Percentiles rank a stretch among this genome's conserved stretches.
Evolutionary conservation across 2,888 invertebrate genomes (phyloP).

Genomic region (Apodemia hepburni): DNA sequence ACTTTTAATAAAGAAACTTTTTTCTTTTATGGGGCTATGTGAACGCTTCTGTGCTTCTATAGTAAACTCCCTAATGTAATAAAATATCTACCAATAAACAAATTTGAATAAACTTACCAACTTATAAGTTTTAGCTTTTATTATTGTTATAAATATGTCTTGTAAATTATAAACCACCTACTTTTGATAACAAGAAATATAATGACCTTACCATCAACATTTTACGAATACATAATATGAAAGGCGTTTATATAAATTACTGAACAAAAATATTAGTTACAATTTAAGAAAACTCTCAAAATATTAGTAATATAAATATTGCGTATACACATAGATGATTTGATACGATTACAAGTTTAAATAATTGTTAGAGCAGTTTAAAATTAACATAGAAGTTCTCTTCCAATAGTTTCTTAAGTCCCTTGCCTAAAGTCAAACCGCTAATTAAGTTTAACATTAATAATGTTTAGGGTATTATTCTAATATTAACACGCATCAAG

Average conservation of each 20-base stretch:
- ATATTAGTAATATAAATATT: neutral
- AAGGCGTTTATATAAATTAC: neutral
- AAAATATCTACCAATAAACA: too few relatives aligned
- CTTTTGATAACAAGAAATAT: neutral
- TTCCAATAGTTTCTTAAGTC: constrained; percentile 10
- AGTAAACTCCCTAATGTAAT: too few relatives aligned
- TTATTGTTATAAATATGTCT: too few relatives aligned
- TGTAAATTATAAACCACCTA: too few relatives aligned
- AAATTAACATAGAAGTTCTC: constrained; percentile 9
- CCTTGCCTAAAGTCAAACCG: constrained; percentile 19
- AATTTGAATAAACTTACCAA: too few relatives aligned
- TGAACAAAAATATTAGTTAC: neutral
- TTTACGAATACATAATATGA: too few relatives aligned
- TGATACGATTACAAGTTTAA: constrained; percentile 9
- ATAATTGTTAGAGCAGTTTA: constrained; percentile 6
- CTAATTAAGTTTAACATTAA: constrained; percentile 18
- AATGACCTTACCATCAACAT: neutral
- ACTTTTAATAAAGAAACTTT: too few relatives aligned
- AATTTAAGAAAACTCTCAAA: neutral
- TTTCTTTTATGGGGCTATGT: too few relatives aligned
- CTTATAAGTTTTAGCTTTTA: too few relatives aligned
- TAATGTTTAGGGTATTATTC: constrained; percentile 16
- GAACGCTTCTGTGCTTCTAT: too few relatives aligned
- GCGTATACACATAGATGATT: neutral
- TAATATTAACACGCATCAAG: constrained; percentile 22